Percentiles rank a stretch among this genome's conserved stretches.
Conservation (phyloP, 1,140 invertebrate genomes). For the Saxidomus purpurata region DNA sequence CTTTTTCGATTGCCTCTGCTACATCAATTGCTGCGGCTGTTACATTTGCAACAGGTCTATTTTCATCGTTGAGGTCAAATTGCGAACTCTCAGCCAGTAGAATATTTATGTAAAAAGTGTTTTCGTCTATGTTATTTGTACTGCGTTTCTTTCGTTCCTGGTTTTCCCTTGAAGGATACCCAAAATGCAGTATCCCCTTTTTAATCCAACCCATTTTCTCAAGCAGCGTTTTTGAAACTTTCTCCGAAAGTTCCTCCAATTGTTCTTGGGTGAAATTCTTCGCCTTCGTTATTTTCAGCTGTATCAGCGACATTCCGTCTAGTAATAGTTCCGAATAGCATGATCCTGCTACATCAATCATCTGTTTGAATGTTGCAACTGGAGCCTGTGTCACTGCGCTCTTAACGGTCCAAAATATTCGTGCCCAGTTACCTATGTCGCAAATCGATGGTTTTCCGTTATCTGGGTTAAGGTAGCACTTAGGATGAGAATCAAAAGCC, state of each 20-base stretch:
- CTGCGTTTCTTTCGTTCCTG: neutral
- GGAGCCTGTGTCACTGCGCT: neutral
- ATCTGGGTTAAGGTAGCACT: conserved; percentile 8
- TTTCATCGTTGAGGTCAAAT: neutral
- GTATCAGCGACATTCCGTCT: neutral
- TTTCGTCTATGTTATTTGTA: neutral
- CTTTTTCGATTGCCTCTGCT: neutral
- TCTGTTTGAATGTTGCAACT: neutral
- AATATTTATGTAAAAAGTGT: neutral
- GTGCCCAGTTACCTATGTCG: neutral
- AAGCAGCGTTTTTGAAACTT: neutral
- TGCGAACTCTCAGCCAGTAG: neutral
- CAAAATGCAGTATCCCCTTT: neutral
- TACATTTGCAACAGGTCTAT: neutral
- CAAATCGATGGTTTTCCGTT: conserved; percentile 8
- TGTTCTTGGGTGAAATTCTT: neutral
- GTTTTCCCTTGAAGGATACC: neutral
- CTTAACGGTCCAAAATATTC: conserved; percentile 11
- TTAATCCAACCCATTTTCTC: neutral
- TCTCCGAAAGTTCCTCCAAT: neutral
- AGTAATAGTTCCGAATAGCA: neutral
- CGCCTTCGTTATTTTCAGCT: neutral
- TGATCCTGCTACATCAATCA: neutral
- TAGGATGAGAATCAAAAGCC: conserved; percentile 22
- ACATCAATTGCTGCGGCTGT: neutral